phyloP scores from a whole-genome alignment of 37 sponge, comb jelly and placozoan genomes.

The Halichondria panicea region DNA sequence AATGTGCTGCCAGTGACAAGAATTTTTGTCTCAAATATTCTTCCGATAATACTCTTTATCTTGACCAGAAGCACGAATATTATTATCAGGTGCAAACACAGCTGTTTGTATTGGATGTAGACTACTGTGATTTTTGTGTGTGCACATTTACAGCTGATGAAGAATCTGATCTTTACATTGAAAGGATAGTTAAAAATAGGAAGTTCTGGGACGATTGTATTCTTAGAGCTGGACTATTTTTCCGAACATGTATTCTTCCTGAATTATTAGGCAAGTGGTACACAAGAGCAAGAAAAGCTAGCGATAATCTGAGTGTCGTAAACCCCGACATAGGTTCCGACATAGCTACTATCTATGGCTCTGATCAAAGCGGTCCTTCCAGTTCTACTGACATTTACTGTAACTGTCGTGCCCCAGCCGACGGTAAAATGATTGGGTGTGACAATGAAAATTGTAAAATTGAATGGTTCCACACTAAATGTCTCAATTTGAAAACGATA shows the following conservation, averaged over 20 bases:
- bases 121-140: constrained; percentile 57
- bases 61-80: constrained; percentile 19
- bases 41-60: background rate
- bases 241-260: constrained; percentile 22
- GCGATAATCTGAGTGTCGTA: background rate
- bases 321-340: background rate
- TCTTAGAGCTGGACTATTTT: constrained; percentile 3
- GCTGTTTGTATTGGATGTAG: constrained; percentile 6
- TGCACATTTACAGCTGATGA: too few species aligned
- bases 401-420: constrained; percentile 34
- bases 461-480: constrained; percentile 58
- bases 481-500: constrained; percentile 21
- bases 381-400: constrained; percentile 19
- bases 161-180: constrained; percentile 25
- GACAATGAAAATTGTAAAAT: constrained; percentile 39
- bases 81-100: constrained; percentile 56
- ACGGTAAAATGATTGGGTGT: constrained; percentile 60
- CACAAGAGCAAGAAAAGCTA: constrained; percentile 3
- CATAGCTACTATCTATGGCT: background rate
- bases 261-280: constrained; percentile 62
- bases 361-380: too few species aligned
- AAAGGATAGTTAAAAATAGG: constrained; percentile 23
- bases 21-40: constrained; percentile 32
- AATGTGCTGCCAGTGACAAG: constrained; percentile 6
- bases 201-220: constrained; percentile 15